Evolutionary conservation across 2,797 vertebrate species (phyloP).

Genomic region (Pseudochromis fuscus): DNA sequence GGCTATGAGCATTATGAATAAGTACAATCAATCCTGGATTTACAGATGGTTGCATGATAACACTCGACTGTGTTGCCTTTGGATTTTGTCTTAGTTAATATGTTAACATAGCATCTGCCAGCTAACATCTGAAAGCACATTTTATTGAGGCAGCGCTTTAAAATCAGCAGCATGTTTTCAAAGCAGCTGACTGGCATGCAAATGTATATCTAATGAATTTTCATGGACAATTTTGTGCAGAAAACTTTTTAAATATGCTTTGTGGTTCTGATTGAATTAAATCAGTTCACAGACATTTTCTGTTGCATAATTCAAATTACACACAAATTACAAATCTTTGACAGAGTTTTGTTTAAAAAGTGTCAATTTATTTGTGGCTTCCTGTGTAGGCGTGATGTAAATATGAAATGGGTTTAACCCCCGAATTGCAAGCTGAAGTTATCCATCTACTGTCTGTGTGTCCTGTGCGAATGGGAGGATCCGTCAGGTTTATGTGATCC

Average conservation of each 20-base stretch:
- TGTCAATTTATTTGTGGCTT: conserved; percentile 25
- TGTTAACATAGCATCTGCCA: conserved; percentile 5
- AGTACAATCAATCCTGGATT: not conserved
- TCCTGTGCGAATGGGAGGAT: conserved; percentile 41
- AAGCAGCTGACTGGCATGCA: conserved; percentile 15
- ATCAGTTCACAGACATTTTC: conserved; percentile 39
- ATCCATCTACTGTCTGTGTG: conserved; percentile 40
- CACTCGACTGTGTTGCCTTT: conserved; percentile 13
- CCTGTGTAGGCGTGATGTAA: conserved; percentile 26
- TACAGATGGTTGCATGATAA: conserved; percentile 17
- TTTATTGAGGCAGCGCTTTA: conserved; percentile 11
- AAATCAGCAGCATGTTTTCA: not conserved
- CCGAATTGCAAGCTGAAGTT: conserved; percentile 54
- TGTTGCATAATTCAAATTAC: conserved; percentile 46
- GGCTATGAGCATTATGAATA: conserved; percentile 6
- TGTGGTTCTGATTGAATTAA: conserved; percentile 26
- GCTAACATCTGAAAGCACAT: conserved; percentile 32
- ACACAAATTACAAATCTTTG: conserved; percentile 24
- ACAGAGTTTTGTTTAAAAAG: conserved; percentile 33
- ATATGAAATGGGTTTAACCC: conserved; percentile 57
- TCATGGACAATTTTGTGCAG: conserved; percentile 11
- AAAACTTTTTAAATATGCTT: conserved; percentile 16
- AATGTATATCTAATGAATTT: conserved; percentile 44
- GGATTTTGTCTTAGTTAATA: conserved; percentile 31
- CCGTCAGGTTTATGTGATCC: conserved; percentile 59